A percentile compares a stretch with the other conserved stretches of the same genome.
phyloP scores from a whole-genome alignment of 1,140 invertebrate genomes.

The Apis florea region DNA sequence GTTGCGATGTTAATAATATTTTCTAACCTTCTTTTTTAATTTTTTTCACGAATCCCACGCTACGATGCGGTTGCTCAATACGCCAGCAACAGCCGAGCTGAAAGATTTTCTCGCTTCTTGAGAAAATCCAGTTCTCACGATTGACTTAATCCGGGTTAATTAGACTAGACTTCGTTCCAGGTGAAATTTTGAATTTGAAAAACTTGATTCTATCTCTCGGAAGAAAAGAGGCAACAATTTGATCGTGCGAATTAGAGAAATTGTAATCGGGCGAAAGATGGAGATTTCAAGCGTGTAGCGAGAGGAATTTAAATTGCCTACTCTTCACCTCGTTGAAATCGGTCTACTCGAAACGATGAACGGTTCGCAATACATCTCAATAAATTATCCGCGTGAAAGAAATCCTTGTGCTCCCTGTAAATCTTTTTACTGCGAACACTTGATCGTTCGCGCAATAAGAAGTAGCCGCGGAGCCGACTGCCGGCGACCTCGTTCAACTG shows the following conservation, averaged over 20 bases:
- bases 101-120: slow-evolving; percentile 1
- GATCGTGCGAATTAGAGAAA: not conserved
- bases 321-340: not conserved
- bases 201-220: not conserved
- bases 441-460: slow-evolving; percentile 54
- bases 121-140: slow-evolving; percentile 31
- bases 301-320: slow-evolving; percentile 26
- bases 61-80: not conserved
- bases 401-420: slow-evolving; percentile 49
- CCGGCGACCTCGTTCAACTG: slow-evolving; percentile 60
- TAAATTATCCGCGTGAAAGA: slow-evolving; percentile 53
- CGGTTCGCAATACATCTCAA: slow-evolving; percentile 31
- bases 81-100: not conserved
- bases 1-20: not conserved
- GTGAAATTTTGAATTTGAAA: not conserved
- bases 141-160: slow-evolving; percentile 8
- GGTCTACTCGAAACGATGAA: not conserved
- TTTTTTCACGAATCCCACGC: slow-evolving; percentile 9
- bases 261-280: not conserved
- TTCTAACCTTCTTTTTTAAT: not conserved
- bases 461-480: slow-evolving; percentile 36
- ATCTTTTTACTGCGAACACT: slow-evolving; percentile 57
- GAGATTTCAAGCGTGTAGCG: not conserved
- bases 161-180: not conserved
- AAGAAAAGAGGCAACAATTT: not conserved